Base-by-base conservation (phyloP, 2,113 vertebrate species). In the Macquaria australasica region DNA sequence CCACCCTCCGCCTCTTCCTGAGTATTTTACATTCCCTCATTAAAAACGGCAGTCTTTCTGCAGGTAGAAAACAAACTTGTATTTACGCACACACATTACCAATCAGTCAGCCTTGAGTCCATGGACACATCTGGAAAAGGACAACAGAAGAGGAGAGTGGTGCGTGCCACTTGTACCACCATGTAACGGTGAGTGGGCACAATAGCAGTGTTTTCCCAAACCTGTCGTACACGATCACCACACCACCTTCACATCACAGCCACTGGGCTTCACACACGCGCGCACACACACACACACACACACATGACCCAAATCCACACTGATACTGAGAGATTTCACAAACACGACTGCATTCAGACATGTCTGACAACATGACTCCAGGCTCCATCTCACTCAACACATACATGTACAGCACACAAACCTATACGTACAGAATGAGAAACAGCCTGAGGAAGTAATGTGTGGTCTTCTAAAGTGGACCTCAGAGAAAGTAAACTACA, bases 11-110 rank as follows among this genome's bases (percentile, higher is more conserved):
- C 28, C 63, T 73, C 77, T 69, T 28, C 68, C 60, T 68, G 53
- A 71, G 55, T 48, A 58, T 72, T 86, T 89, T 86, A 83, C 77
- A 81, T 76, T 34, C 28, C 81, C 84, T 89, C 84, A 90, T 88
- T 90, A 89, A 89, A 88, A 83, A 58, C n/a, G n/a, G n/a, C 60
- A 66, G 51, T 71, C 60, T 77, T 34, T 75, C n/a, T 73, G 56
- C 63, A 62, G 56, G 79, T 66, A 60, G 31, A 80, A 84, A 83
- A 75, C 37, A 82, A 85, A 86, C 67, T 31, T 72, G 60, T 76
- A 45, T 53, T 75, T 28, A 84, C 70, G 70, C 67, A 56, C 59
- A 70, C 39, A 73, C 43, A 68, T 28, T 56, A 80, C 73, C 60
- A 80, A 67, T 85, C 70, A 68, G 25, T 80, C 41, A 59, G 31